Base-by-base conservation (phyloP, 1,140 invertebrate species). In the Drosophila nannoptera region DNA sequence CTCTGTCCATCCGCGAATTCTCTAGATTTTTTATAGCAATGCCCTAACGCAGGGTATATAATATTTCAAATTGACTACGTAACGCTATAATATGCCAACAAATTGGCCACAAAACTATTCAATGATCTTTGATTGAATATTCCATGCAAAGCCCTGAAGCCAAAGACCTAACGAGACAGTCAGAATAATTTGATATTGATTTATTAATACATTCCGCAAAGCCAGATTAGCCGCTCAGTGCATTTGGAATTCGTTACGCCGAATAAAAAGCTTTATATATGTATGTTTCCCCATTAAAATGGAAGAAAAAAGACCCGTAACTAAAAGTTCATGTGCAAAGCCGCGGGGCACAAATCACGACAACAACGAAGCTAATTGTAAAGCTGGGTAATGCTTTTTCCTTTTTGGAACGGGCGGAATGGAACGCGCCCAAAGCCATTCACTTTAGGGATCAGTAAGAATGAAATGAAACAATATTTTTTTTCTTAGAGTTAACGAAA, bases 291-390 rank as follows among this genome's bases (percentile, higher is more conserved):
- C 49, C 55, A 65, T 42, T 61, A 67, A 53, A 38, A 48, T 5
- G 12, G 55, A n/a, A 42, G 1, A 7, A 43, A 43, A 6, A 54
- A 68, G 42, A 58, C 38, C 49, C 46, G 45, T 43, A 64, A 68
- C 62, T 75, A 75, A 84, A 81, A 73, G 74, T 86, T 87, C 78
- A 86, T 81, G 77, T 81, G 54, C 75, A 50, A 69, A 59, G 68
- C 66, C 38, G 49, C 45, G 45, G 75, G 73, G 61, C 64, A 64
- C 61, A 61, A 58, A 58, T 60, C 22, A 69, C 54, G 50, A 58
- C 52, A 63, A 14, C 22, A 48, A 63, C 43, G 63, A 33, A 38
- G 53, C 53, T 68, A 54, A 54, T 68, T 68, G 49, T 69, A 9
- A 35, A 43, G 16, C 40, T 42, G 42, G 22, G 53, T 52, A 64